Percentiles rank a stretch among this genome's conserved stretches.
Evolutionary conservation across 2,797 vertebrate species (phyloP).

Genomic region (Rhinophrynus dorsalis): DNA sequence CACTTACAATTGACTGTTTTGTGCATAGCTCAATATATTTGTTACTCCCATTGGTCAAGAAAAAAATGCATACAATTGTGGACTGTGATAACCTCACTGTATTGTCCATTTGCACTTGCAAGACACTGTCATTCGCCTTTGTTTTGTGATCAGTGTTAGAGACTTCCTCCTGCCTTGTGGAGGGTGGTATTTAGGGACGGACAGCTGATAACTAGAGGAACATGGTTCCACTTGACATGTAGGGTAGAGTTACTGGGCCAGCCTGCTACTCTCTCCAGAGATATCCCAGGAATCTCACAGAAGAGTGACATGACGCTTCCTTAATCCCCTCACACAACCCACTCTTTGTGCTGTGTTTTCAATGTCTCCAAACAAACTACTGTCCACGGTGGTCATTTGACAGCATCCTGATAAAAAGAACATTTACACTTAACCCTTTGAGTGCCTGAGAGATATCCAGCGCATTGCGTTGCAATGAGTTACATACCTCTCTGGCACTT

Average conservation of each 20-base stretch:
- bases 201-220: not conserved
- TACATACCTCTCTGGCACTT: too few species aligned
- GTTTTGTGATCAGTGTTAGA: not conserved
- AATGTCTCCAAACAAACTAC: constrained; percentile 72
- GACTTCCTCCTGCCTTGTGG: not conserved
- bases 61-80: too few species aligned
- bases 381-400: not conserved
- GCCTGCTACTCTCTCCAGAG: constrained; percentile 62
- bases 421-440: too few species aligned
- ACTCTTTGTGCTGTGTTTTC: constrained; percentile 72
- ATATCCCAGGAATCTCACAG: constrained; percentile 76
- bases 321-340: constrained; percentile 55
- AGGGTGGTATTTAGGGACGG: not conserved
- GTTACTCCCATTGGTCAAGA: too few species aligned
- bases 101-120: not conserved
- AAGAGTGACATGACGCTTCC: constrained; percentile 66
- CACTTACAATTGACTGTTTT: too few species aligned
- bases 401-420: too few species aligned
- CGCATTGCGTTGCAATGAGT: too few species aligned
- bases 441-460: too few species aligned
- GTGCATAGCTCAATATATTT: too few species aligned
- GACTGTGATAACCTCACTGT: too few species aligned
- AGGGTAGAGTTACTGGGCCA: constrained; percentile 47
- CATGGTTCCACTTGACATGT: constrained; percentile 33
- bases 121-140: not conserved